Evolutionary conservation across 35 echinoderm and acorn worm genomes (phyloP).

Genomic region (Patiria miniata): DNA sequence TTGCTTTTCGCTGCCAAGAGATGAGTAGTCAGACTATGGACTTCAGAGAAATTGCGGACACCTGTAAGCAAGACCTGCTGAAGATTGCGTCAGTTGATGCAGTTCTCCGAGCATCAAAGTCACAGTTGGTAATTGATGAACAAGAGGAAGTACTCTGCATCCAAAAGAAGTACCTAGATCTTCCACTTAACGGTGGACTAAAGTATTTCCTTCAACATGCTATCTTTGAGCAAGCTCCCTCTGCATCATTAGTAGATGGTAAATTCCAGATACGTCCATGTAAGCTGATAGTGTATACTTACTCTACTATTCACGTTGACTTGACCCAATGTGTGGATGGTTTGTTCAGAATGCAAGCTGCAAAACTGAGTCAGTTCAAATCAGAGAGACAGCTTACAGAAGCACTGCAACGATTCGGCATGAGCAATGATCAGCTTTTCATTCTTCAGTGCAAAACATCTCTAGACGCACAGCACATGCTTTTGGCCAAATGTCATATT

Average conservation of each 20-base stretch:
- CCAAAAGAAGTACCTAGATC: slow-evolving; percentile 23
- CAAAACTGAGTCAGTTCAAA: slow-evolving; percentile 43
- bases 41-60: background rate
- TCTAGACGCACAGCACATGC: slow-evolving; percentile 30
- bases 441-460: slow-evolving; percentile 46
- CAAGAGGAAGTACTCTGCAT: slow-evolving; percentile 7
- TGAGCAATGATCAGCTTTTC: background rate
- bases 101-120: slow-evolving; percentile 38
- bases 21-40: background rate
- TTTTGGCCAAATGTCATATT: slow-evolving; percentile 33
- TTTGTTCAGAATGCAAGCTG: background rate
- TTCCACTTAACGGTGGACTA: slow-evolving; percentile 36
- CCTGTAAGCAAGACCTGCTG: slow-evolving; percentile 31
- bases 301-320: slow-evolving; percentile 39
- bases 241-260: no score
- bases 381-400: slow-evolving; percentile 27
- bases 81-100: slow-evolving; percentile 33
- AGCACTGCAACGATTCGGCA: slow-evolving; percentile 24
- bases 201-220: background rate
- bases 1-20: slow-evolving; percentile 20
- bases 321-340: background rate
- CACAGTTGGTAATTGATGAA: background rate
- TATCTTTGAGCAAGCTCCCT: no score
- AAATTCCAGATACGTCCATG: no score
- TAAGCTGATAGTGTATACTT: slow-evolving; percentile 7